Conservation (phyloP, 2,888 invertebrate genomes). For the Keiferia lycopersicella region DNA sequence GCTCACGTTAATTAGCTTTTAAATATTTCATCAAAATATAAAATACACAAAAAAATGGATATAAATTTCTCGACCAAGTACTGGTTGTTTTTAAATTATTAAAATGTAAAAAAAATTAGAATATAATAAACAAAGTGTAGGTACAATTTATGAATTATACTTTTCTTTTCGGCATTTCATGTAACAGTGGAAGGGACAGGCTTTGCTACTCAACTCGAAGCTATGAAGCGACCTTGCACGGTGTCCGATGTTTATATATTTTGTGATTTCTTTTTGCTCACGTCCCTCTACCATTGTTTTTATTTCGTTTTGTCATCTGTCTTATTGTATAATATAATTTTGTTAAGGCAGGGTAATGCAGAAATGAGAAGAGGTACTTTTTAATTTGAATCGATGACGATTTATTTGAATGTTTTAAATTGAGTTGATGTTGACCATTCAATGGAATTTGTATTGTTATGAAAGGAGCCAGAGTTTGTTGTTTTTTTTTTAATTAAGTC, state of each 20-base stretch:
- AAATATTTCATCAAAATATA: slow-evolving; percentile 82
- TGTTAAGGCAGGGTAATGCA: slow-evolving; percentile 80
- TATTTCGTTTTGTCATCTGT: slow-evolving; percentile 72
- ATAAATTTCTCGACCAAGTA: slow-evolving; percentile 81
- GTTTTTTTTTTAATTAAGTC: slow-evolving; percentile 75
- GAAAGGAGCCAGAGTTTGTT: slow-evolving; percentile 76
- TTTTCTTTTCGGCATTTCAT: slow-evolving; percentile 79
- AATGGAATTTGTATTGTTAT: slow-evolving; percentile 79
- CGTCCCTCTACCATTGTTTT: slow-evolving; percentile 78
- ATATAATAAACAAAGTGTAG: slow-evolving; percentile 81
- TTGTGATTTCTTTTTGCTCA: slow-evolving; percentile 77
- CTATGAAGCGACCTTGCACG: slow-evolving; percentile 58
- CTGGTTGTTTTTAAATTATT: slow-evolving; percentile 82
- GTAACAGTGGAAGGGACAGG: slow-evolving; percentile 65
- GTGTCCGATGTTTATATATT: slow-evolving; percentile 65
- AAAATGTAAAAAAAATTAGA: slow-evolving; percentile 82
- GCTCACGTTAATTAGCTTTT: slow-evolving; percentile 82
- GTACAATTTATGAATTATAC: slow-evolving; percentile 81
- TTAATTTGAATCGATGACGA: slow-evolving; percentile 70
- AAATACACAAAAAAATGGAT: slow-evolving; percentile 81
- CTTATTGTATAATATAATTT: slow-evolving; percentile 77
- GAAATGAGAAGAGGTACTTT: slow-evolving; percentile 79
- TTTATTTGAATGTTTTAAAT: slow-evolving; percentile 78
- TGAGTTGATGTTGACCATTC: slow-evolving; percentile 78
- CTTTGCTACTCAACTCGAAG: slow-evolving; percentile 53